Base-by-base conservation (phyloP, 2,888 invertebrate species). In the Leptinotarsa rubiginosa region DNA sequence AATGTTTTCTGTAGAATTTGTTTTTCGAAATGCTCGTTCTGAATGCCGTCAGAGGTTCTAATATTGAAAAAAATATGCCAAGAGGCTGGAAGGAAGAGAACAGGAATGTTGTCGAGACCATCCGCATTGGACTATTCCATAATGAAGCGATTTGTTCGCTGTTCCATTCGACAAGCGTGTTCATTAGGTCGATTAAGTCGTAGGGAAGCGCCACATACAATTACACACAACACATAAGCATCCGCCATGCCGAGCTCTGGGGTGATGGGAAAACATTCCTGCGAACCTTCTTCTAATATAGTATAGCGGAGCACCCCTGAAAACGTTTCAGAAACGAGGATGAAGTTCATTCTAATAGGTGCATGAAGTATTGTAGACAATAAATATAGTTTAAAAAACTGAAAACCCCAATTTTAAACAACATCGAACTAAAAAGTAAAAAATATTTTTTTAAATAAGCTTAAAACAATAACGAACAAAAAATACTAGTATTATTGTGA, bases 171-270 rank as follows among this genome's bases (percentile, higher is more conserved):
- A 84, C 82, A 83, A 78, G 80, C 84, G 77, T 83, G 84, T 83
- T 84, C 84, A 84, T 84, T 83, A 83, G 83, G 83, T 83, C 84
- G 84, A 84, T 84, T 83, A 84, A 83, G 83, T 84, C 83, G 81
- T 84, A 82, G 80, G 81, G 80, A 80, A 80, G 81, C 79, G 80
- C 78, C 77, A 81, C 79, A 83, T 81, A 83, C 81, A 83, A 83
- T 83, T 83, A 82, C 83, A 81, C 81, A 80, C 81, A 76, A 81
- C 82, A 82, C 80, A 81, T 82, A 80, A 81, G 78, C 79, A 81
- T 75, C 79, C 76, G 72, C 81, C 76, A 78, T 80, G 75, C 75
- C 70, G 73, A 73, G 77, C 66, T 74, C 69, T 65, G 64, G 65
- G 64, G 68, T 65, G 71, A 68, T 69, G 68, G 73, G 70, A 59